Base-by-base conservation (phyloP, 1,140 invertebrate genomes). In the Drosophila burlai region DNA sequence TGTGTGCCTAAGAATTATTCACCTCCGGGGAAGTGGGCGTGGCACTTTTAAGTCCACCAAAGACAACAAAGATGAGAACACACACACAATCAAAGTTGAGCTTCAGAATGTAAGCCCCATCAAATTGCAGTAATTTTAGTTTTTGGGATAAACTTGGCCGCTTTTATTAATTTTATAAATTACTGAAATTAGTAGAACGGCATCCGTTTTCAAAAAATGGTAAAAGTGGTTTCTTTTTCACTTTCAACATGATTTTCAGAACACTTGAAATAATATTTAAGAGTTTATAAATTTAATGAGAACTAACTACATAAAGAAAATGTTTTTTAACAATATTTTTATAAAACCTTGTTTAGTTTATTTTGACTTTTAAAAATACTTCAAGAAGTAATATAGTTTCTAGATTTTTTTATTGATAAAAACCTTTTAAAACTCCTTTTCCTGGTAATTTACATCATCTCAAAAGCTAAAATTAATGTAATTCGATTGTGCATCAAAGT, bases 111-210 rank as follows among this genome's bases (percentile, higher is more conserved):
- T 36, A 36, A 38, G 46, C 18, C 54, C 38, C n/a, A 62, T 68
- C 47, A 89, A 89, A 87, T 87, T 87, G 85, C 74, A 68, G 84
- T 89, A 43, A 87, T 90, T 87, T 79, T 36, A n/a, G 42, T 50
- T 49, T 49, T 43, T 62, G 26, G 18, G 24, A 58, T 52, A 52
- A 76, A 66, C 64, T 76, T 66, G 50, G 54, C 45, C 36, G 59
- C 59, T 79, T 82, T 72, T 52, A 77, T 62, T 66, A 57, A 47
- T 47, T 72, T 42, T 0, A 9, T 6, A 49, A 77, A 81, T 81
- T 64, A 69, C 59, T 38, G 42, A 59, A 65, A 68, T 77, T 81
- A 72, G 45, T 49, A 34, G 15, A 43, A 47, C 24, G 21, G 43
- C 29, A 69, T 13, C 50, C 34, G 34, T 40, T 31, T 59, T 24